Percentiles rank a stretch among this genome's conserved stretches.
Evolutionary conservation across 2,888 invertebrate species (phyloP).

Genomic region (Drosophila parthenogenetica): DNA sequence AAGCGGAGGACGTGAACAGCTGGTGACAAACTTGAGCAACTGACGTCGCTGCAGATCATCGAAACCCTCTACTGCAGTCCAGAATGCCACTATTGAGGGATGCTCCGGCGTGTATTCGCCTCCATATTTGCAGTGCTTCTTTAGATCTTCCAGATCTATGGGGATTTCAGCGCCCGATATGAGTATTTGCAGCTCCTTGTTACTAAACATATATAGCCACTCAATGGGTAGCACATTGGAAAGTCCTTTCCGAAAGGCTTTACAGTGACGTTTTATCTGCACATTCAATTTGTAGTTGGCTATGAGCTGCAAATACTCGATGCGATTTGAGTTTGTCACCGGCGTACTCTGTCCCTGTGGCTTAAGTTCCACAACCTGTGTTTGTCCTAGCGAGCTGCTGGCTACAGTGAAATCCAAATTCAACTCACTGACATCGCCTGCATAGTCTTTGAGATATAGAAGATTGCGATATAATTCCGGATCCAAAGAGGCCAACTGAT

Average conservation of each 20-base stretch:
- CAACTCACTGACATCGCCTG: conserved; percentile 93
- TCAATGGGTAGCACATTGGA: conserved; percentile 95
- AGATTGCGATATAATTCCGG: conserved; percentile 94
- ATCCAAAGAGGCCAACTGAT: conserved; percentile 97
- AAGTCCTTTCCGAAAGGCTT: conserved; percentile 95
- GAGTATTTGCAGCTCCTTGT: conserved; percentile 97
- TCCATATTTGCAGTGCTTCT: conserved; percentile 94
- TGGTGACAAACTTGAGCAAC: conserved; percentile 98
- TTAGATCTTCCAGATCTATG: conserved; percentile 96
- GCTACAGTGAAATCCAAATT: conserved; percentile 97
- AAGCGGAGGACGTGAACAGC: conserved; percentile 98
- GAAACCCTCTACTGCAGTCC: conserved; percentile 94
- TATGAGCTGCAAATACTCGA: conserved; percentile 98
- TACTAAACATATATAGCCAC: conserved; percentile 97
- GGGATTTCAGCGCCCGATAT: conserved; percentile 98
- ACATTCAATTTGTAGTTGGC: conserved; percentile 98
- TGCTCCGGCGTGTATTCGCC: conserved; percentile 94
- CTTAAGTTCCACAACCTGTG: conserved; percentile 95
- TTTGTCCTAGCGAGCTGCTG: conserved; percentile 95
- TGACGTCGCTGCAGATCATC: conserved; percentile 93
- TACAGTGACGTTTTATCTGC: conserved; percentile 94
- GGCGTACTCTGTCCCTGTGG: conserved; percentile 95
- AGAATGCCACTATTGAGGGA: conserved; percentile 94
- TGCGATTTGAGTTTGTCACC: conserved; percentile 95
- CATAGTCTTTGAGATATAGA: conserved; percentile 93